Base-by-base conservation (phyloP, 2,113 vertebrate species). In the Sorex araneus region DNA sequence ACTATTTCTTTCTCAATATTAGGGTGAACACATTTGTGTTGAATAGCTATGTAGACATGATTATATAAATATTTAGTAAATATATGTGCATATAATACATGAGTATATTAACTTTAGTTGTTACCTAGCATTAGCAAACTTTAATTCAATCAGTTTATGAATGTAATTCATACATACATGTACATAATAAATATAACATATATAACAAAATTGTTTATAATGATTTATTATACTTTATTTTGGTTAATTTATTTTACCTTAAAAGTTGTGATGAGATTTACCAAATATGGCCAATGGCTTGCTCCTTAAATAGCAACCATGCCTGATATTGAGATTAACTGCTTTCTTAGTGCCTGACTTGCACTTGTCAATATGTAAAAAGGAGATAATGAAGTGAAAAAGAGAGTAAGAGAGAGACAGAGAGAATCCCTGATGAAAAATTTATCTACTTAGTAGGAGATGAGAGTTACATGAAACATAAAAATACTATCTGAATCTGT, bases 51-150 rank as follows among this genome's bases (percentile, higher is more conserved):
- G 3, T 73, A 30, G 54, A 28, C 36, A 27, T 64, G n/a, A 83
- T 34, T 89, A 5, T n/a, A 43, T 69, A 86, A 84, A 73, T 67
- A 76, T 67, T 71, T 81, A 73, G 71, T 67, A 50, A 43, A 78
- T 54, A 21, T 1, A 87, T 12, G 50, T 1, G 28, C 1, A 10
- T 78, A 57, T n/a, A 43, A 4, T 25, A 66, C 3, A 1, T 28
- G 63, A 88, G 4, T 84, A 3, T 28, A 75, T 86, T 84, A 47
- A 1, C 76, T 87, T 74, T 73, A 47, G 43, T 30, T 57, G 32
- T 79, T 95, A 64, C 23, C 30, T 84, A 85, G 87, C 63, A 92
- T 77, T 28, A 90, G 60, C 36, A 50, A 78, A 34, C 90, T 73
- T 87, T 64, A 94, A 86, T 92, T 82, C 47, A 84, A 83, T 81